phyloP scores from a whole-genome alignment of 2,888 invertebrate species.

The Epinotia demarniana region DNA sequence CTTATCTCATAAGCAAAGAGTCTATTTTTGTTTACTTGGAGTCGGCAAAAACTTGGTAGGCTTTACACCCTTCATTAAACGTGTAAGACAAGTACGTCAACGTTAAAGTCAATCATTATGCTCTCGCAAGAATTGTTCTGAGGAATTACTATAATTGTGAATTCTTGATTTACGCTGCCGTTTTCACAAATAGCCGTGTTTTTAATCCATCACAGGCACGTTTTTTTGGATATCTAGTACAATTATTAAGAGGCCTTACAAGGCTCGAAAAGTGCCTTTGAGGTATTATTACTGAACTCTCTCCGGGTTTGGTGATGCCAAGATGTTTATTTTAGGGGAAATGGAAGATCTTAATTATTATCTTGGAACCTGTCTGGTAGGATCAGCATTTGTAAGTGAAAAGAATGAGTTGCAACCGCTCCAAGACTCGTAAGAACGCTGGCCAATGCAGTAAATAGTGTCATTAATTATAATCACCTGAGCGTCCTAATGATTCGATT shows the following conservation, averaged over 20 bases:
- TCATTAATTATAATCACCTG: constrained; percentile 20
- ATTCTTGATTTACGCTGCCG: constrained; percentile 23
- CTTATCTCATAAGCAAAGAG: constrained; percentile 15
- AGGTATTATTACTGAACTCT: constrained; percentile 10
- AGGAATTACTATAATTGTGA: constrained; percentile 26
- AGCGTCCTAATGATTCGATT: constrained; percentile 18
- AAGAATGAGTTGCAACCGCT: not conserved
- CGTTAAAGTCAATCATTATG: constrained; percentile 32
- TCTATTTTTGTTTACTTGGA: constrained; percentile 18
- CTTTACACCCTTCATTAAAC: constrained; percentile 39
- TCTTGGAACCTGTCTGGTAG: not conserved
- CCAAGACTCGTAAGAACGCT: not conserved
- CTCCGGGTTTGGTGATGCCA: not conserved
- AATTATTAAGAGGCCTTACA: not conserved
- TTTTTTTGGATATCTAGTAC: constrained; percentile 6
- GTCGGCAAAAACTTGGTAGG: constrained; percentile 1
- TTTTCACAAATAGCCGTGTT: constrained; percentile 17
- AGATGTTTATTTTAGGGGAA: not conserved
- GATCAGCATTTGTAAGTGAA: not conserved
- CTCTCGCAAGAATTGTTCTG: constrained; percentile 16
- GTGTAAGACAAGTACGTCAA: constrained; percentile 35
- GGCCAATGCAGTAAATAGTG: not conserved
- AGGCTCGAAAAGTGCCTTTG: constrained; percentile 1
- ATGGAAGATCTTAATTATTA: not conserved
- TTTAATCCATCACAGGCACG: constrained; percentile 2